Evolutionary conservation across 92 coral and sea anemone genomes (phyloP).

Genomic region (Heteractis magnifica): DNA sequence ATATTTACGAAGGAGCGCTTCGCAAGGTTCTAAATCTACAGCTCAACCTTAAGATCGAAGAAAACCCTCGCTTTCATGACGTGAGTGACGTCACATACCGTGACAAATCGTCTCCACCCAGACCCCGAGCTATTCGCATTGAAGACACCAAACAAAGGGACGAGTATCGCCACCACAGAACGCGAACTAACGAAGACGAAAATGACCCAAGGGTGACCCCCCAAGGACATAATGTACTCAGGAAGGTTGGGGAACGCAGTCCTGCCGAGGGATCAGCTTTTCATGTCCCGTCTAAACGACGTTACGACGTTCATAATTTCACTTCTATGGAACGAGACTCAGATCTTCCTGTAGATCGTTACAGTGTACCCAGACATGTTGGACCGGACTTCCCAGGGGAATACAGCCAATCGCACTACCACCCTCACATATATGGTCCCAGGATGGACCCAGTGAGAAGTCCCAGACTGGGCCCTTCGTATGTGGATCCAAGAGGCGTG

Average conservation of each 20-base stretch:
- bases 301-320: constrained; percentile 37
- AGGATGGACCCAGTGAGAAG: constrained; percentile 51
- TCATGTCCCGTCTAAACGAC: constrained; percentile 82
- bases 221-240: constrained; percentile 61
- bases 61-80: constrained; percentile 58
- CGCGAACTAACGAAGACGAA: constrained; percentile 41
- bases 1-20: constrained; percentile 85
- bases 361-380: constrained; percentile 32
- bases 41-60: constrained; percentile 74
- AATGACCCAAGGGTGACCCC: constrained; percentile 47
- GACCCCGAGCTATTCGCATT: constrained; percentile 42
- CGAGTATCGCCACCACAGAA: constrained; percentile 50
- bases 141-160: constrained; percentile 43
- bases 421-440: constrained; percentile 47
- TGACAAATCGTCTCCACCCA: constrained; percentile 50
- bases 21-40: constrained; percentile 77
- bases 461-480: constrained; percentile 31
- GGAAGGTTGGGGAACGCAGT: constrained; percentile 55
- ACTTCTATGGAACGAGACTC: constrained; percentile 43
- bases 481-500: constrained; percentile 33
- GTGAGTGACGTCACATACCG: constrained; percentile 50
- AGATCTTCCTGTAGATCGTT: constrained; percentile 46
- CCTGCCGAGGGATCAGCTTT: constrained; percentile 78
- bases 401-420: constrained; percentile 42
- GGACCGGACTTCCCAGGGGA: constrained; percentile 44